Base-by-base conservation (phyloP, 37 sponge, comb jelly and placozoan genomes). In the Amphimedon queenslandica region DNA sequence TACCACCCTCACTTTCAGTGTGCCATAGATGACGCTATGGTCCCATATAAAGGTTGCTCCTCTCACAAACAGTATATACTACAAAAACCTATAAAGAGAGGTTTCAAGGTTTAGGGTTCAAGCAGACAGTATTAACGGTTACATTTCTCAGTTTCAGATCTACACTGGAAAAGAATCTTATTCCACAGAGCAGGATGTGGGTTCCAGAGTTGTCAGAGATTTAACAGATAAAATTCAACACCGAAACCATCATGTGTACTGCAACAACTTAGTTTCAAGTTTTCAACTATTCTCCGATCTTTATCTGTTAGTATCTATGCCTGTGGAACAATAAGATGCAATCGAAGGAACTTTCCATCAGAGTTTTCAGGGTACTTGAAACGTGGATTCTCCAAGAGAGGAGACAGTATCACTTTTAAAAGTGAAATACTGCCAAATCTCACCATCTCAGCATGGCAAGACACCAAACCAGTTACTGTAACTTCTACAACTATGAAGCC, bases 101-200 rank as follows among this genome's bases (percentile, higher is more conserved):
- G 79, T 0, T 66, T 70, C 37, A 79, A 79, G 71, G 71, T 70
- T 34, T 80, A n/a, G 82, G 82, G 82, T 71, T 28, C 67, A 53
- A 18, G 82, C 69, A 28, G 82, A 81, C 35, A 42, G 55, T 35
- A 11, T 4, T 31, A 78, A 58, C 24, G 71, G 79, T 18, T 78
- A 78, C 23, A 27, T 78, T 30, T 11, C 47, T 4, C 23, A 43
- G 41, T 70, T 79, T 20, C 57, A 69, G 3, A 51, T 79, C 1
- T 79, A 79, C 64, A 70, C 71, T 18, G 71, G 80, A 20, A 79
- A 70, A 64, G 80, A 79, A 58, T 37, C 38, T 23, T 25, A 51
- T 13, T 71, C 21, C n/a, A n/a, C n/a, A 40, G 72, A 79, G 32
- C 5, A 60, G 5, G 67, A 40, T n/a, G 25, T 79, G 16, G 80